Conservation (phyloP, 2,797 vertebrate species). For the Hippoglossus hippoglossus region DNA sequence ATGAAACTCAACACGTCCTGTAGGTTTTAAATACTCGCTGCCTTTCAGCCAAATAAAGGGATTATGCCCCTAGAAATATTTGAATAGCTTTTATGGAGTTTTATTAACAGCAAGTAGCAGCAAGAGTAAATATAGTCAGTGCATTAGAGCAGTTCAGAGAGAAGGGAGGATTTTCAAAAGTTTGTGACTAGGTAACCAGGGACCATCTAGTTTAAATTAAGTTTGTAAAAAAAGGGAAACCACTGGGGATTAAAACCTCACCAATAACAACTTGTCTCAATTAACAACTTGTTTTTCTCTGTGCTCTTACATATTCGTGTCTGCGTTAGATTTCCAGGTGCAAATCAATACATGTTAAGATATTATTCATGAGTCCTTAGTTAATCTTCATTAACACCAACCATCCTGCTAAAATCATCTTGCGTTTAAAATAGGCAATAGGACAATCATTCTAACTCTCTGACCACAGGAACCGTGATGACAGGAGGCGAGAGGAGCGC, state of each 20-base stretch:
- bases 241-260: not conserved
- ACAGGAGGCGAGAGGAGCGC: slow-evolving; percentile 93
- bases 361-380: not conserved
- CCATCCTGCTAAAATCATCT: not conserved
- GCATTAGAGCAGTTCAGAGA: too few species aligned
- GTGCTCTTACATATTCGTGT: not conserved
- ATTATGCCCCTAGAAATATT: not conserved
- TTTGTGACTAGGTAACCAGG: too few species aligned
- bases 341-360: not conserved
- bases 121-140: too few species aligned
- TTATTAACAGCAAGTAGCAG: too few species aligned
- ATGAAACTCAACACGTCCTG: not conserved
- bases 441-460: not conserved
- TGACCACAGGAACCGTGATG: slow-evolving; percentile 87
- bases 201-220: too few species aligned
- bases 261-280: not conserved
- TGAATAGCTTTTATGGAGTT: not conserved
- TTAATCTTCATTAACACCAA: not conserved
- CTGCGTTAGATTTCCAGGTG: not conserved
- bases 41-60: not conserved
- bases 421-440: not conserved
- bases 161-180: not conserved
- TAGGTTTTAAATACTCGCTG: not conserved
- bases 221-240: not conserved
- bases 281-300: not conserved